A percentile compares a stretch with the other conserved stretches of the same genome.
Conservation (phyloP, 2,888 invertebrate species). For the Clostera curtula region DNA sequence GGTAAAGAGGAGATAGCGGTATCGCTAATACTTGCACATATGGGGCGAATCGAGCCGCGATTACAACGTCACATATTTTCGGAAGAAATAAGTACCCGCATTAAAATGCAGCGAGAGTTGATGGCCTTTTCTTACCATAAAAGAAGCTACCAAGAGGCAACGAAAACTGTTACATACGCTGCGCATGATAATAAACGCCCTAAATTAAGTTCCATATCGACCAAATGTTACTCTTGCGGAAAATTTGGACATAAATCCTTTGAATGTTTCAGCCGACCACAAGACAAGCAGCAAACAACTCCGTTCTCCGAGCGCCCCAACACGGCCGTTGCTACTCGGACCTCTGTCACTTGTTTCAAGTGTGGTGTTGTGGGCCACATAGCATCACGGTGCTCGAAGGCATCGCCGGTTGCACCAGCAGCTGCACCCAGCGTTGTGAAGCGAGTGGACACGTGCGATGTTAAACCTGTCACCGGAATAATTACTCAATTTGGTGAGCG, state of each 20-base stretch:
- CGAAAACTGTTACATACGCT: background rate
- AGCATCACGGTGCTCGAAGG: no score
- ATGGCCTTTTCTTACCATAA: no score
- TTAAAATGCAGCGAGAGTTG: no score
- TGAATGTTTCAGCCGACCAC: constrained; percentile 1
- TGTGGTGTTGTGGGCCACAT: background rate
- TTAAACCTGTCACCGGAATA: constrained; percentile 1
- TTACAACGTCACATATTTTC: no score
- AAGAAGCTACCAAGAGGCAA: no score
- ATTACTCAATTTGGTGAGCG: no score
- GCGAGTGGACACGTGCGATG: constrained; percentile 1
- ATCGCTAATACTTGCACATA: no score
- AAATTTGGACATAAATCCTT: constrained; percentile 1
- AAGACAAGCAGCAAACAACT: constrained; percentile 1
- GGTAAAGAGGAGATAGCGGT: no score
- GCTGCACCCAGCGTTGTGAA: background rate
- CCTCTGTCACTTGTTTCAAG: background rate
- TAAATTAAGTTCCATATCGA: background rate
- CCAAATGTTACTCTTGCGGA: background rate
- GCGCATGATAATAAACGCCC: background rate
- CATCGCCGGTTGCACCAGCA: background rate
- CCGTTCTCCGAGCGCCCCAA: background rate
- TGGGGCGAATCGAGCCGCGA: no score
- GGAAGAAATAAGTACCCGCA: no score
- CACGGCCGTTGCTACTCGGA: background rate